Conservation (phyloP, 2,797 vertebrate genomes). For the Kryptolebias ocellatus region DNA sequence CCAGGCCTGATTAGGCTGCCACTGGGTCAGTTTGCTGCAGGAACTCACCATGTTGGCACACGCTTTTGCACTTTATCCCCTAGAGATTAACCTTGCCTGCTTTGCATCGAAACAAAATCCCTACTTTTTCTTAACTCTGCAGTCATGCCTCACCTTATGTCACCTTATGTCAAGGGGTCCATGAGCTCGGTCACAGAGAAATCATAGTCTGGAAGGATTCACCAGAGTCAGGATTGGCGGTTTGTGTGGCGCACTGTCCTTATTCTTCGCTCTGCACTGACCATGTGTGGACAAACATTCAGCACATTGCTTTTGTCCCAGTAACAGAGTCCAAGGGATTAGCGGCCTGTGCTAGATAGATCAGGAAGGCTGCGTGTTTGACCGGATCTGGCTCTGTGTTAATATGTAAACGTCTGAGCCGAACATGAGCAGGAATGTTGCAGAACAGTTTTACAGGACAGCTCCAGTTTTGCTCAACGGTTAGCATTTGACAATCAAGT, state of each 20-base stretch:
- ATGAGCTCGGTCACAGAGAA: constrained; percentile 1
- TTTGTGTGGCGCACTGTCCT: constrained; percentile 35
- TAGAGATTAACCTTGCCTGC: constrained; percentile 18
- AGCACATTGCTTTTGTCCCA: constrained; percentile 53
- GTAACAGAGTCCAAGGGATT: constrained; percentile 71
- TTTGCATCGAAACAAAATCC: constrained; percentile 6
- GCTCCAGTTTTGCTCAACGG: neutral
- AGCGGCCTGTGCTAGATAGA: constrained; percentile 49
- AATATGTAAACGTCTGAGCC: constrained; percentile 21
- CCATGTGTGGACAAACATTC: constrained; percentile 55
- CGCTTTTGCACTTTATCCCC: constrained; percentile 22
- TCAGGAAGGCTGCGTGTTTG: constrained; percentile 40
- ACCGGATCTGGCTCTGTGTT: constrained; percentile 22
- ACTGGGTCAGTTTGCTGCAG: neutral
- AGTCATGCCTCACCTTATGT: neutral
- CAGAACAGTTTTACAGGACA: neutral
- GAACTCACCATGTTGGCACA: constrained; percentile 4
- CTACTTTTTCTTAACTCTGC: neutral
- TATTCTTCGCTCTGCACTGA: constrained; percentile 61
- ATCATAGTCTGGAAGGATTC: constrained; percentile 14
- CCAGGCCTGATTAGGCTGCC: neutral
- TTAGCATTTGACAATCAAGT: no score
- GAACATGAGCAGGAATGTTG: neutral
- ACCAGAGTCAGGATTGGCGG: constrained; percentile 51
- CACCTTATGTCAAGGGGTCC: neutral